Conservation (phyloP, 2,797 vertebrate species). For the Pitangus sulphuratus region DNA sequence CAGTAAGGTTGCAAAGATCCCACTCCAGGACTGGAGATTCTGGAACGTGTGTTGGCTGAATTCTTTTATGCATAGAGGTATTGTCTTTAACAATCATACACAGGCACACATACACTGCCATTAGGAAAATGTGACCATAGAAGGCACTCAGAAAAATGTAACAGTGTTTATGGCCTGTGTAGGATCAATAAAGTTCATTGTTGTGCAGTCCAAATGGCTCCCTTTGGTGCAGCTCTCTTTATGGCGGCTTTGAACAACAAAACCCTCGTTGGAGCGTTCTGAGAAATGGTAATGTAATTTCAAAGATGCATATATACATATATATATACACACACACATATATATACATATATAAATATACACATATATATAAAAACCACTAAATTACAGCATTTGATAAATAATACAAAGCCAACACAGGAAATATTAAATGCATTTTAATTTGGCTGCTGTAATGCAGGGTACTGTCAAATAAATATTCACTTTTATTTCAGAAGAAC, state of each 20-base stretch:
- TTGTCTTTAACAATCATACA: background rate
- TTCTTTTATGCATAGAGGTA: background rate
- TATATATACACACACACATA: background rate
- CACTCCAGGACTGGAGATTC: background rate
- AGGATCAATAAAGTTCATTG: conserved; percentile 54
- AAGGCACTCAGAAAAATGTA: conserved; percentile 13
- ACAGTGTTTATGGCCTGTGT: conserved; percentile 1
- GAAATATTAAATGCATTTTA: conserved; percentile 37
- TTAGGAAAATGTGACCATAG: conserved; percentile 16
- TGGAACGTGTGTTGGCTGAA: background rate
- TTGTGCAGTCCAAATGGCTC: conserved; percentile 21
- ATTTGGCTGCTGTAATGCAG: background rate
- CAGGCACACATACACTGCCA: background rate
- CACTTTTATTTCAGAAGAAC: background rate
- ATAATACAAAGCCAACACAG: background rate
- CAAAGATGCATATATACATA: background rate
- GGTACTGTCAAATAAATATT: background rate
- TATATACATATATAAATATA: background rate
- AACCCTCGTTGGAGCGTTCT: background rate
- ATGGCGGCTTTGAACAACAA: background rate
- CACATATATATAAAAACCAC: background rate
- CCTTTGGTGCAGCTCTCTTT: conserved; percentile 11
- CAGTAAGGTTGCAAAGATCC: background rate
- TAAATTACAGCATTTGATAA: conserved; percentile 8
- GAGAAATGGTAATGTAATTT: conserved; percentile 9